Percentiles rank a stretch among this genome's conserved stretches.
Conservation (phyloP, 2,888 invertebrate species). For the Heliconius aoede region DNA sequence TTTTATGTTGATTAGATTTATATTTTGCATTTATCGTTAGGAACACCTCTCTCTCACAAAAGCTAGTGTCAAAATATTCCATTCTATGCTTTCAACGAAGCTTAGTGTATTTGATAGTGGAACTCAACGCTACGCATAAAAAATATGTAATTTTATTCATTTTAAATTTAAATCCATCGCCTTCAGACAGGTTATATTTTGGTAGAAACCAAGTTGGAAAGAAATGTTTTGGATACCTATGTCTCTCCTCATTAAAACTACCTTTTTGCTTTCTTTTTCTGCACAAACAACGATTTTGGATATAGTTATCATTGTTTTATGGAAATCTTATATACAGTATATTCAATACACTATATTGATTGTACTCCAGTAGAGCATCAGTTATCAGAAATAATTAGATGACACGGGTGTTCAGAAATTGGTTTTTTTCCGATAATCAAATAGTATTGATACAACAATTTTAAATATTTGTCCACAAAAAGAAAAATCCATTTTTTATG, state of each 20-base stretch:
- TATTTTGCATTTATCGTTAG: too few relatives aligned
- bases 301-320: background rate
- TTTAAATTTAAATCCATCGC: background rate
- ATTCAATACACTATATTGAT: background rate
- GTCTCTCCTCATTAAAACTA: slow-evolving; percentile 13
- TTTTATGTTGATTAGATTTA: too few relatives aligned
- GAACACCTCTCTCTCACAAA: too few relatives aligned
- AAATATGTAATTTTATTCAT: background rate
- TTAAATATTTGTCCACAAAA: too few relatives aligned
- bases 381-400: too few relatives aligned
- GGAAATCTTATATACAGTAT: background rate
- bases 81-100: too few relatives aligned
- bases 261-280: background rate
- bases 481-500: too few relatives aligned
- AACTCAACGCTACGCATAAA: background rate
- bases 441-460: background rate
- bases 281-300: background rate
- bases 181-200: background rate
- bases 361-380: background rate
- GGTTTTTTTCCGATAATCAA: background rate
- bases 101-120: background rate
- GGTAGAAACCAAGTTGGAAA: background rate
- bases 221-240: background rate
- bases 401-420: too few relatives aligned
- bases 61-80: too few relatives aligned